A percentile compares a stretch with the other conserved stretches of the same genome.
phyloP scores from a whole-genome alignment of 2,888 invertebrate genomes.

The Drosophila nr. medialis region DNA sequence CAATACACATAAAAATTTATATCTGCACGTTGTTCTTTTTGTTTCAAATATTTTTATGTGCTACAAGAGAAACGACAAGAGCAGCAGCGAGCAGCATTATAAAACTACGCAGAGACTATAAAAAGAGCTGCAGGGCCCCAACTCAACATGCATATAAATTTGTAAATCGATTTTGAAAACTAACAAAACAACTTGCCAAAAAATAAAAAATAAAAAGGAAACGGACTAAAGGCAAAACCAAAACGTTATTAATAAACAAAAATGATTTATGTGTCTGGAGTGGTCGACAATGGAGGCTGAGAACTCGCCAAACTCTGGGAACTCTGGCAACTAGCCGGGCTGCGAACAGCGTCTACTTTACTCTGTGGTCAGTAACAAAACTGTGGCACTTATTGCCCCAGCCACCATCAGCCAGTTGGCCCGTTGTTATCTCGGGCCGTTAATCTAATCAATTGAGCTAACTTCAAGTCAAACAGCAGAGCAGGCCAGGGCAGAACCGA shows the following conservation, averaged over 20 bases:
- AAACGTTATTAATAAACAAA: constrained; percentile 71
- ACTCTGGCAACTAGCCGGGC: constrained; percentile 26
- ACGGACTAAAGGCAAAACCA: constrained; percentile 30
- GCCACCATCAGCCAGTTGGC: neutral
- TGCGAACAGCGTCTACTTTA: constrained; percentile 1
- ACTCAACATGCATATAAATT: constrained; percentile 53
- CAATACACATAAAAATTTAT: constrained; percentile 7
- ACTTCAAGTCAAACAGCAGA: constrained; percentile 30
- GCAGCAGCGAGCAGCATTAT: constrained; percentile 2
- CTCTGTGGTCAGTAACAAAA: constrained; percentile 47
- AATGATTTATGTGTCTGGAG: constrained; percentile 73
- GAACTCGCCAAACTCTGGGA: constrained; percentile 26
- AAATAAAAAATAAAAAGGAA: neutral
- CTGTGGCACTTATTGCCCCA: constrained; percentile 49
- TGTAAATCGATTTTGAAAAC: constrained; percentile 72
- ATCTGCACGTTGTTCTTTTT: neutral
- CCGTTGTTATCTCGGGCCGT: constrained; percentile 55
- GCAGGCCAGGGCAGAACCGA: neutral
- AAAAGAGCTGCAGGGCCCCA: constrained; percentile 12
- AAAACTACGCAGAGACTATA: constrained; percentile 17
- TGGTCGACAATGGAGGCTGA: constrained; percentile 35
- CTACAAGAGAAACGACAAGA: constrained; percentile 15
- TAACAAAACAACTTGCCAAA: constrained; percentile 72
- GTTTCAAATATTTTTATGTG: constrained; percentile 28
- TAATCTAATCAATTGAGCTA: constrained; percentile 66